These are phyloP conservation scores for Holothuria glaberrima DNA, from an alignment of 35 echinoderm and acorn worm genomes.

Conservation along the genomic window DNA sequence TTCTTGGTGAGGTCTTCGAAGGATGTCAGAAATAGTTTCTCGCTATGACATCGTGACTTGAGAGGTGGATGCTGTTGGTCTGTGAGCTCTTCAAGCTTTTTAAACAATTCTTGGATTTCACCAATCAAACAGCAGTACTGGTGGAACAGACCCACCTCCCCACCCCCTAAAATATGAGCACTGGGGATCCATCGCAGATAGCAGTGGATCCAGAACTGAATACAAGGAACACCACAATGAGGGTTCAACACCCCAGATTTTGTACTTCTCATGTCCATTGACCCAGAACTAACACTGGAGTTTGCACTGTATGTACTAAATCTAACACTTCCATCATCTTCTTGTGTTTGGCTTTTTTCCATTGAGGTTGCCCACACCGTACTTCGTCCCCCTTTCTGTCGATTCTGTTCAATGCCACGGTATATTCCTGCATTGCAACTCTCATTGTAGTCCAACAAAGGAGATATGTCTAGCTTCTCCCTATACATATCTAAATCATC, in stretches of 20 bases:
- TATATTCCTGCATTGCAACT: slow-evolving; percentile 81
- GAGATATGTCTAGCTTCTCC: slow-evolving; percentile 24
- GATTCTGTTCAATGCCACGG: slow-evolving; percentile 55
- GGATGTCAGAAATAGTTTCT: slow-evolving; percentile 70
- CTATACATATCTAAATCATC: slow-evolving; percentile 61
- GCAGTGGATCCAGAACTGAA: slow-evolving; percentile 94
- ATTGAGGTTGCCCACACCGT: too few species aligned
- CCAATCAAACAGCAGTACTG: slow-evolving; percentile 94
- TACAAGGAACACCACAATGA: slow-evolving; percentile 51
- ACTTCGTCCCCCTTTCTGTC: background rate
- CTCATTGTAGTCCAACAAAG: slow-evolving; percentile 43
- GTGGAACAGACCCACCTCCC: slow-evolving; percentile 70
- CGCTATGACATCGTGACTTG: slow-evolving; percentile 62
- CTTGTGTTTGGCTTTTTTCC: too few species aligned
- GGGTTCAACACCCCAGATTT: slow-evolving; percentile 66
- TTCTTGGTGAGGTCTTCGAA: slow-evolving; percentile 56
- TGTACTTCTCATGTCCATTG: background rate
- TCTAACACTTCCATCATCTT: background rate
- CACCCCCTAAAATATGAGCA: slow-evolving; percentile 89
- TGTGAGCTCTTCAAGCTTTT: slow-evolving; percentile 70
- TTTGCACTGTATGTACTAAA: background rate
- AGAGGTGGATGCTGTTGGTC: slow-evolving; percentile 53
- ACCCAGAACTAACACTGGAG: slow-evolving; percentile 6
- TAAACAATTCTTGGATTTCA: slow-evolving; percentile 89
- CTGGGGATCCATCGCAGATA: slow-evolving; percentile 93